Base-by-base conservation (phyloP, 2,797 vertebrate genomes). In the Sandelia bainsii region DNA sequence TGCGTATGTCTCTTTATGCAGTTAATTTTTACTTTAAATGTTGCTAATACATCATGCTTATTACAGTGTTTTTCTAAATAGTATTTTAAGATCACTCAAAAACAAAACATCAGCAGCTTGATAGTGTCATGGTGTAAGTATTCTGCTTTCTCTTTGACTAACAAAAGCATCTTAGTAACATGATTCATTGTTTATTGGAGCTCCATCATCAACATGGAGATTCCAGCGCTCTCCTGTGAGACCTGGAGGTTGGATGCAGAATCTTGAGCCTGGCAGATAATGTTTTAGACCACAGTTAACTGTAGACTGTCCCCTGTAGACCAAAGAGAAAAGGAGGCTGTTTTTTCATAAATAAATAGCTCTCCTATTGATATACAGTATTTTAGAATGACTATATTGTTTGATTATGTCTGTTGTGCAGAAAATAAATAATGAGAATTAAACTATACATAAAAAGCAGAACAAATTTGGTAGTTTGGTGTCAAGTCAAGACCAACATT, bases 221-320 rank as follows among this genome's bases (percentile, higher is more conserved):
- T 95, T 95, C 92, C 93, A 94, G 85, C 93, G 14, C 93, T 93
- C 87, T 91, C 91, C 85, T 93, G 94, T 92, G 94, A 95, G 94
- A 95, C 92, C 91, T 94, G 89, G 92, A 94, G 94, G 86, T 83
- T 93, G 88, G 79, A 91, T 95, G 94, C 93, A 94, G 94, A 95
- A 95, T 95, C 90, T 95, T 87, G 93, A 95, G 92, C 91, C 91
- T 91, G 71, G 87, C 78, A 93, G 93, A 93, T 94, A 95, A 94
- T 94, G 92, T 91, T 91, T 91, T 88, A 82, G 89, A 87, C 82
- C 50, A 40, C 89, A 85, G 88, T 83, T 92, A 85, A 83, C 87
- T 91, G 89, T 87, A 84, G 87, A 74, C 81, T 74, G 67, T 87
- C 75, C 76, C 58, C 83, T 72, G 54, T 49, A 51, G 68, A 75